These are phyloP conservation scores for Pipistrellus nathusii DNA, from an alignment of 2,797 vertebrate genomes.

Conservation along the genomic window DNA sequence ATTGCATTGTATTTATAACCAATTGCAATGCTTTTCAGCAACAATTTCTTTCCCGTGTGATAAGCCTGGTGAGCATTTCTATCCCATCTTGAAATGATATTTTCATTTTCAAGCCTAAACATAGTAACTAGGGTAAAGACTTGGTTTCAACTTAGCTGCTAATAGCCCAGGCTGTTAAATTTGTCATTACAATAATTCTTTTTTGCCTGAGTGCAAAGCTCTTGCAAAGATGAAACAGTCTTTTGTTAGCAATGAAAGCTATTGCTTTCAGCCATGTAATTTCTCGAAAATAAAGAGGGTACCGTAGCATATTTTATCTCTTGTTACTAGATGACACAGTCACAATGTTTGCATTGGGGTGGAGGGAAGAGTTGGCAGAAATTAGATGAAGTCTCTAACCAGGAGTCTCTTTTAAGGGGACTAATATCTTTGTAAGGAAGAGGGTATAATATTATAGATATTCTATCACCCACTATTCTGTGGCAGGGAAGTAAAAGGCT, in stretches of 20 bases:
- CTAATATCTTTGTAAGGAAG: neutral
- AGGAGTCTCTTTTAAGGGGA: neutral
- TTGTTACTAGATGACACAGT: slow-evolving; percentile 10
- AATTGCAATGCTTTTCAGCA: slow-evolving; percentile 73
- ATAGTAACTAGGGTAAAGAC: slow-evolving; percentile 80
- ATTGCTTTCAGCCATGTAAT: slow-evolving; percentile 71
- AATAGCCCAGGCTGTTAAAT: slow-evolving; percentile 77
- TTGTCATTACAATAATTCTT: slow-evolving; percentile 78
- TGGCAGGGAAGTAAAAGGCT: neutral
- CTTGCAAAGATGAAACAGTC: slow-evolving; percentile 61
- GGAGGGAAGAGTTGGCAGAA: neutral
- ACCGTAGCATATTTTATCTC: slow-evolving; percentile 18
- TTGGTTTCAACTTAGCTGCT: slow-evolving; percentile 80
- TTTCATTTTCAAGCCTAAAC: slow-evolving; percentile 80
- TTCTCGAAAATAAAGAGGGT: slow-evolving; percentile 69
- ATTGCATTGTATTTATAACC: slow-evolving; percentile 69
- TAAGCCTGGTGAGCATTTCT: slow-evolving; percentile 61
- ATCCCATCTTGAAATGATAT: slow-evolving; percentile 80
- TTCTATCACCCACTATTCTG: neutral
- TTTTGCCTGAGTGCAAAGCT: slow-evolving; percentile 67
- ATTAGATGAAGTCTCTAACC: neutral
- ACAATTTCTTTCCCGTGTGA: slow-evolving; percentile 68
- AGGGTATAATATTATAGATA: neutral
- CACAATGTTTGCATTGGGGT: neutral
- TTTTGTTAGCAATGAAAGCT: slow-evolving; percentile 72